phyloP scores from a whole-genome alignment of 2,888 invertebrate species.

The Helicoverpa assulta region DNA sequence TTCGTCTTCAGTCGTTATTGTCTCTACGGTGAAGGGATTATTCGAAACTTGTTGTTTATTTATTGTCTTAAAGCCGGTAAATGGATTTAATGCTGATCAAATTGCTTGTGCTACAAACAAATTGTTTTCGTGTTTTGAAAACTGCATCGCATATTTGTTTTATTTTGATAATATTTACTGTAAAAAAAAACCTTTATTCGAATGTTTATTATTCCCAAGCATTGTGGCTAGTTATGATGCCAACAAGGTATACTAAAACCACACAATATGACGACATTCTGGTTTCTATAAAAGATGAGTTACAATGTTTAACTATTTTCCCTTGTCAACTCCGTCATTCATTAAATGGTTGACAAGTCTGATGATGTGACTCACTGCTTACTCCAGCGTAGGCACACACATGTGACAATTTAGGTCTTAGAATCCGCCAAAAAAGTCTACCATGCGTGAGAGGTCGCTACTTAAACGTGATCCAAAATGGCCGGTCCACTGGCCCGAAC shows the following conservation, averaged over 20 bases:
- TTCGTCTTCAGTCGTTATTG: conserved; percentile 33
- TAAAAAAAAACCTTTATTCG: too few relatives aligned
- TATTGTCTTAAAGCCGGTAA: conserved; percentile 15
- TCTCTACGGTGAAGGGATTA: conserved; percentile 39
- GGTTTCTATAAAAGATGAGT: conserved; percentile 23
- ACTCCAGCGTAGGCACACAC: conserved; percentile 26
- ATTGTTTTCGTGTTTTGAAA: conserved; percentile 9
- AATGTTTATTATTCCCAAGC: not conserved
- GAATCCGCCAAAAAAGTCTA: conserved; percentile 54
- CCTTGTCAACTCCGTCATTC: conserved; percentile 15
- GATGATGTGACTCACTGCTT: conserved; percentile 8
- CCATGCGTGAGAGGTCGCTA: conserved; percentile 46
- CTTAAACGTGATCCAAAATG: conserved; percentile 61
- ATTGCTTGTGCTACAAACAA: not conserved
- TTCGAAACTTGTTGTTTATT: conserved; percentile 38
- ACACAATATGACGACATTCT: not conserved
- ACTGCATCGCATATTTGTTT: not conserved
- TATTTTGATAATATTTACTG: too few relatives aligned
- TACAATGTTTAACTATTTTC: conserved; percentile 33
- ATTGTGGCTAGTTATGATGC: not conserved
- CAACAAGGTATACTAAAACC: not conserved
- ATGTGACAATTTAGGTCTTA: conserved; percentile 37
- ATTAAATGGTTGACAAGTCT: conserved; percentile 14
- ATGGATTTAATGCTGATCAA: conserved; percentile 26
- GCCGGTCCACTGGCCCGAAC: conserved; percentile 71